These are phyloP conservation scores for Otolemur crassicaudatus DNA, from an alignment of 2,797 vertebrate species.

Conservation along the genomic window DNA sequence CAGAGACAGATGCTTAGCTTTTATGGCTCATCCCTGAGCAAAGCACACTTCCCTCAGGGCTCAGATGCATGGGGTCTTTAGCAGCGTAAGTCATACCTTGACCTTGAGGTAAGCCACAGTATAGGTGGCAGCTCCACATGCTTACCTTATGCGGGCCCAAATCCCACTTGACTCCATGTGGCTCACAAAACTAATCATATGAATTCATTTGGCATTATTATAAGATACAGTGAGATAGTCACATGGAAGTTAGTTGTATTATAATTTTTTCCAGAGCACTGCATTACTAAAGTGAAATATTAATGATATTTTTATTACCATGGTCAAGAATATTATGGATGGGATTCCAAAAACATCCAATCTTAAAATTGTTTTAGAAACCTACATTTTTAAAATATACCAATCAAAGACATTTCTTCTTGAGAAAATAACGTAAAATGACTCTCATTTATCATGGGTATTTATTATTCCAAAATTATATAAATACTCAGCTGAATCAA, in stretches of 20 bases:
- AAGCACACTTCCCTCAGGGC: neutral
- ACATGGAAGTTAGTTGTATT: conserved; percentile 69
- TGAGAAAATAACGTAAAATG: conserved; percentile 8
- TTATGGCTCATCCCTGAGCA: neutral
- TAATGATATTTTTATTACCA: conserved; percentile 72
- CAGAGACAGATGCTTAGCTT: neutral
- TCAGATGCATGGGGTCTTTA: neutral
- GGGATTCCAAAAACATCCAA: conserved; percentile 55
- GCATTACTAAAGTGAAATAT: conserved; percentile 78
- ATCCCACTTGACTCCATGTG: neutral
- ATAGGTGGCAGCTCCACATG: neutral
- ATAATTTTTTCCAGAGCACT: conserved; percentile 71
- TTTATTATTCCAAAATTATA: conserved; percentile 74
- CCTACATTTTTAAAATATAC: conserved; percentile 52
- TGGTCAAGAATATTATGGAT: conserved; percentile 67
- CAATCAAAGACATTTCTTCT: conserved; percentile 63
- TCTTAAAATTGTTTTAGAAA: conserved; percentile 55
- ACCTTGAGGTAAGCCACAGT: neutral
- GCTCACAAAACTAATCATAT: conserved; percentile 70
- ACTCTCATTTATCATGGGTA: conserved; percentile 62
- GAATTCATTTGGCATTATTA: conserved; percentile 65
- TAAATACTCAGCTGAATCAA: conserved; percentile 42
- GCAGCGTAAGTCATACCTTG: neutral
- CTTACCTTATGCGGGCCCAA: neutral
- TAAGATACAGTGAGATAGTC: conserved; percentile 48